Evolutionary conservation across 1,140 invertebrate species (phyloP), one percentile per base, ranked within the genome.

Genomic region (Gryllus bimaculatus): DNA sequence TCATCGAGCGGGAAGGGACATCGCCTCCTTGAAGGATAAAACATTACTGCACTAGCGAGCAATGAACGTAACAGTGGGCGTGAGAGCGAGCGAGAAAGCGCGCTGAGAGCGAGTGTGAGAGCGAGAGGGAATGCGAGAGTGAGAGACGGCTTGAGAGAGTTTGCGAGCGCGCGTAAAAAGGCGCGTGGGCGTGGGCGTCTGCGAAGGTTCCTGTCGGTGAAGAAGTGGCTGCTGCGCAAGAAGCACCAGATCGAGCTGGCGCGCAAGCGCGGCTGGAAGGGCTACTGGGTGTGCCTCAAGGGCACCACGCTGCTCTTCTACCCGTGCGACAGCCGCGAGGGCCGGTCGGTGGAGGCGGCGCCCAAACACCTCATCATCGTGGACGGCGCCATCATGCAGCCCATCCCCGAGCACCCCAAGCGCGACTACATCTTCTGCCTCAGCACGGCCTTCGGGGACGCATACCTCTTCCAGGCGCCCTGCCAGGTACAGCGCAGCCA

Each of bases 231-330:
- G 82, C 88, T 98, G 81, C 92, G 97, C 81, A 98, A 98, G 87
- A 98, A 98, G 86, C 95, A 97, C 86, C 96, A 98, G 87, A 95
- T 98, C 82, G 97, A 99, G 86, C 87, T 98, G 85, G 97, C 97
- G 7, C 90, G 96, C 21, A 97, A 97, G 85, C 90, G 97, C 73
- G 96, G 96, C 80, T 99, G 97, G 97, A 98, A 98, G 87, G 95
- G 95, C 76, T 99, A 99, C 87, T 99, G 97, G 96, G 96, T 98
- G 13, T 98, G 96, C 86, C 89, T 99, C 78, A 98, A 98, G 86
- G 97, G 97, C 79, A 98, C 97, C 15, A 98, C 96, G 21, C 89
- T 99, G 26, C 90, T 98, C 39, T 99, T 99, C 87, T 98, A 98
- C 87, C 96, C 96, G 5, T 98, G 96, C 85, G 96, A 97, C 85